phyloP scores from a whole-genome alignment of 2,113 vertebrate species.

The Callocephalon fimbriatum region DNA sequence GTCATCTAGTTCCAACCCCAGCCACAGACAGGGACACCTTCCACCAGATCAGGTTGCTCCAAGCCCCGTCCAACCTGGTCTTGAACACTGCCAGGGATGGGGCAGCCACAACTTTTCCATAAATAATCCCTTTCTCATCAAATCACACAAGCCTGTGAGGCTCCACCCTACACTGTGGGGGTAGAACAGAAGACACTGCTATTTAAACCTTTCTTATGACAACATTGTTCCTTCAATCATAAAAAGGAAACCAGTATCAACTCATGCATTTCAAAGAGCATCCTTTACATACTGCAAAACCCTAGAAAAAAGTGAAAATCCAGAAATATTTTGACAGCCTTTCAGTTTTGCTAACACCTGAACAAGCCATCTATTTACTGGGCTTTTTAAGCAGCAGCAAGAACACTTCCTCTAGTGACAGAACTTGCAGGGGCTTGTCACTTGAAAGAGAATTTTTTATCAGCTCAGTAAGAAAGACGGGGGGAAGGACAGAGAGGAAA shows the following conservation, averaged over 20 bases:
- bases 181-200: background rate
- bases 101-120: background rate
- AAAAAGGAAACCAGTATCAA: background rate
- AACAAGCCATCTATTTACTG: background rate
- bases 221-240: background rate
- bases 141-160: background rate
- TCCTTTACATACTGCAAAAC: background rate
- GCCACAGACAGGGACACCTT: background rate
- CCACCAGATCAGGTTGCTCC: background rate
- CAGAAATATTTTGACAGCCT: background rate
- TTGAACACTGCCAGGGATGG: background rate
- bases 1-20: background rate
- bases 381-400: background rate
- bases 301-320: background rate
- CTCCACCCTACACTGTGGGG: background rate
- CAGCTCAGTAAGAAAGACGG: background rate
- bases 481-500: background rate
- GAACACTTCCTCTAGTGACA: background rate
- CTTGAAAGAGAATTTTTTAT: conserved; percentile 18
- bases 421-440: background rate
- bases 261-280: background rate
- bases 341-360: background rate
- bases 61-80: background rate
- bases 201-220: background rate
- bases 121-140: background rate